These are phyloP conservation scores for Tenrec ecaudatus DNA, from an alignment of 2,113 vertebrate species.

Conservation along the genomic window DNA sequence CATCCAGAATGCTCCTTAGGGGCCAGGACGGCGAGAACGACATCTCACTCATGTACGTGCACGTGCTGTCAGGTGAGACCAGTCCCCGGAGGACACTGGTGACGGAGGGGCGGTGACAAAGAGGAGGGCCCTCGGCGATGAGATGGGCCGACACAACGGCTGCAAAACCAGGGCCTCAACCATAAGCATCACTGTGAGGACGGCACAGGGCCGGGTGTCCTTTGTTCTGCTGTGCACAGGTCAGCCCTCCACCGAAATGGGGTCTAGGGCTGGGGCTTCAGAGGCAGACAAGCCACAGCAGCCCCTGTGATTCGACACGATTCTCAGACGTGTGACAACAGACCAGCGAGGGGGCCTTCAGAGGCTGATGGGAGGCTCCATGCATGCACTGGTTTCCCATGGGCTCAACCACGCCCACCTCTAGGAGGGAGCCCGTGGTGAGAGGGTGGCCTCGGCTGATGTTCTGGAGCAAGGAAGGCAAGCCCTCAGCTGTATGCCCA, in stretches of 20 bases:
- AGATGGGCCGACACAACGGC: too few relatives aligned
- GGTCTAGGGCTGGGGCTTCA: not conserved
- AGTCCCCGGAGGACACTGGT: too few relatives aligned
- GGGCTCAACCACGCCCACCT: not conserved
- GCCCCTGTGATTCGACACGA: not conserved
- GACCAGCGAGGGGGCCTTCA: not conserved
- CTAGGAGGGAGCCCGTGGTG: not conserved
- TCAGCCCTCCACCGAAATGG: not conserved
- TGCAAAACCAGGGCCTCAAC: too few relatives aligned
- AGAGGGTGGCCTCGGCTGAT: not conserved
- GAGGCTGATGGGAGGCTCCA: not conserved
- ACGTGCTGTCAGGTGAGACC: too few relatives aligned
- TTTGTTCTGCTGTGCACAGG: too few relatives aligned
- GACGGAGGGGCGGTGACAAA: too few relatives aligned
- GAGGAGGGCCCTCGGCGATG: too few relatives aligned
- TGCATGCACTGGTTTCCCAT: not conserved
- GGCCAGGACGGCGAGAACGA: too few relatives aligned
- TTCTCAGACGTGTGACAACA: constrained; percentile 26
- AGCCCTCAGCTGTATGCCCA: constrained; percentile 65
- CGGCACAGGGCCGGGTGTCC: too few relatives aligned
- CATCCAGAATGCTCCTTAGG: too few relatives aligned
- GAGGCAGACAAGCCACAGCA: not conserved
- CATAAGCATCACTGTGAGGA: too few relatives aligned
- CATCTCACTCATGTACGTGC: too few relatives aligned
- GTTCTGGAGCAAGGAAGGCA: not conserved